phyloP scores from a whole-genome alignment of 2,797 vertebrate species.

The Hapalemur alaotrensis region DNA sequence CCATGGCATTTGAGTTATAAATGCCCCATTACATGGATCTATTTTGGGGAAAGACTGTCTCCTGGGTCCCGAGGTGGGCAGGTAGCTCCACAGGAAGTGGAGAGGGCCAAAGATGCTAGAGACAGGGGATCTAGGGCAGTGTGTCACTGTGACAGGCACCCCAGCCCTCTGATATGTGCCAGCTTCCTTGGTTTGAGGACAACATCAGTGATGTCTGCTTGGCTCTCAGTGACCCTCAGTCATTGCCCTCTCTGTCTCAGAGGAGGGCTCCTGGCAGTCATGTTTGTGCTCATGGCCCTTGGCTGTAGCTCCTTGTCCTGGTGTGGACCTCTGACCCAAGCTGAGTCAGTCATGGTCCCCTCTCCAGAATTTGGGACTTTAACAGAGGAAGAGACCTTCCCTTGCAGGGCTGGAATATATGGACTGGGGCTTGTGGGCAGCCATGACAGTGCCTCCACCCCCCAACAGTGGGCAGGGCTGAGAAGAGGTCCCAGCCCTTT shows the following conservation, averaged over 20 bases:
- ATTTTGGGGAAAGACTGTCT: background rate
- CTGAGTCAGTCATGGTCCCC: background rate
- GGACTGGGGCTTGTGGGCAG: background rate
- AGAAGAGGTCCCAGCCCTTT: background rate
- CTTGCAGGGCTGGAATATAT: background rate
- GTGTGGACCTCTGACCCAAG: background rate
- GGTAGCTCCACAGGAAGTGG: background rate
- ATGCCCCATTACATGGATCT: background rate
- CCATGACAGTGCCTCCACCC: background rate
- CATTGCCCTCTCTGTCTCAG: background rate
- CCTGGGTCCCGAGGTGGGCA: background rate
- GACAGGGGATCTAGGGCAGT: background rate
- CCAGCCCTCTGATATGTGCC: background rate
- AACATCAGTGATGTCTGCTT: background rate
- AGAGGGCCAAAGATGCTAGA: background rate
- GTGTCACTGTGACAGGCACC: accelerated
- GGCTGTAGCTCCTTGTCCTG: background rate
- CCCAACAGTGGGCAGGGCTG: background rate
- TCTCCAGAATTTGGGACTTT: background rate
- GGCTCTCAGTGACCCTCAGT: background rate
- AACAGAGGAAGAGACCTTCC: background rate
- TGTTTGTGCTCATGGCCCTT: background rate
- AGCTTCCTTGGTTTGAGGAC: background rate
- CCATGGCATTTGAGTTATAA: background rate
- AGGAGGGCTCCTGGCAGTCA: background rate